These are phyloP conservation scores for Silurus meridionalis DNA, from an alignment of 2,113 vertebrate species.

Conservation along the genomic window DNA sequence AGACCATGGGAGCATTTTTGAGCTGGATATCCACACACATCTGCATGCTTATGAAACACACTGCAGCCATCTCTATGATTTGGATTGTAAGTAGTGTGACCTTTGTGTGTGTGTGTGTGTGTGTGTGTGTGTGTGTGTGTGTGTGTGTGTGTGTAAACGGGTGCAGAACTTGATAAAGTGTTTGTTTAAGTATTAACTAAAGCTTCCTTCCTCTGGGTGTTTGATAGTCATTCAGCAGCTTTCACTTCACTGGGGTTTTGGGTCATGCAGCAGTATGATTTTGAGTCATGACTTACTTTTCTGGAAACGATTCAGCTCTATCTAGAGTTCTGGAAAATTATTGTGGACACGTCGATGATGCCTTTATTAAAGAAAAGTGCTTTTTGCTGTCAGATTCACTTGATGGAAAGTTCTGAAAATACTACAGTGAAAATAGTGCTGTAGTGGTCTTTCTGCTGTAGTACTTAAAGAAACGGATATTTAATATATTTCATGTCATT, in stretches of 20 bases:
- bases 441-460: neutral
- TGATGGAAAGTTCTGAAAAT: neutral
- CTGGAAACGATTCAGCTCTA: neutral
- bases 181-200: neutral
- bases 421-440: neutral
- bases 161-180: neutral
- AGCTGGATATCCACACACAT: constrained; percentile 39
- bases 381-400: neutral
- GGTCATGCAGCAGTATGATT: neutral
- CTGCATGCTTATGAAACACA: constrained; percentile 11
- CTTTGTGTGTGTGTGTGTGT: neutral
- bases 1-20: constrained; percentile 40
- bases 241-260: neutral
- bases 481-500: too few relatives aligned
- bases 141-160: neutral
- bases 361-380: neutral
- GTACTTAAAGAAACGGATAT: neutral
- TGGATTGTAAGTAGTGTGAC: constrained; percentile 32
- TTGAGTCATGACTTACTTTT: too few relatives aligned
- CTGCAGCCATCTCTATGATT: constrained; percentile 17
- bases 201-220: neutral
- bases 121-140: neutral
- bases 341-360: neutral
- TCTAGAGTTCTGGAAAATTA: too few relatives aligned
- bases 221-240: neutral